Evolutionary conservation across 2,797 vertebrate species (phyloP).

Genomic region (Enteromius paludinosus): DNA sequence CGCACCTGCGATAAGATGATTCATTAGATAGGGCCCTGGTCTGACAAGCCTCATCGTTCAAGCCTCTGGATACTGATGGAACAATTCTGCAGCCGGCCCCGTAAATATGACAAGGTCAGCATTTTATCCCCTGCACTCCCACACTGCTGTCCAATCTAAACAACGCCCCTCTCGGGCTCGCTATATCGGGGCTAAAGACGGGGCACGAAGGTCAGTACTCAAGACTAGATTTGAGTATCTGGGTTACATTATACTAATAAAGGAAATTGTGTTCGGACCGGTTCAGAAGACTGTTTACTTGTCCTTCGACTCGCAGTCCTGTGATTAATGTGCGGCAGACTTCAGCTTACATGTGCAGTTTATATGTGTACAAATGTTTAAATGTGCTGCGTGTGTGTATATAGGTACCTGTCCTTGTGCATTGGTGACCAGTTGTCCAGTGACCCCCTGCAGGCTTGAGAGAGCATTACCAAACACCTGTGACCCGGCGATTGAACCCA

Average conservation of each 20-base stretch:
- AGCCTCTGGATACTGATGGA: slow-evolving; percentile 95
- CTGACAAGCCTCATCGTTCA: slow-evolving; percentile 99
- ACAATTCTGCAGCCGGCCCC: slow-evolving; percentile 92
- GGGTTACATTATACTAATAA: not conserved
- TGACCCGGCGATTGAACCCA: slow-evolving; percentile 93
- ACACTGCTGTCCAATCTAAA: slow-evolving; percentile 55
- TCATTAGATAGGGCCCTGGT: slow-evolving; percentile 94
- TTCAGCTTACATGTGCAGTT: not conserved
- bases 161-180: slow-evolving; percentile 16
- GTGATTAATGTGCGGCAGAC: not conserved
- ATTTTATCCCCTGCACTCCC: slow-evolving; percentile 77
- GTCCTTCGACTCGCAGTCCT: not conserved
- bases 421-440: slow-evolving; percentile 98
- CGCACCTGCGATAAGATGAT: slow-evolving; percentile 99
- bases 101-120: slow-evolving; percentile 99
- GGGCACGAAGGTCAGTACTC: not conserved
- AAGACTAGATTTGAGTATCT: not conserved
- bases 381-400: not conserved
- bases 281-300: slow-evolving; percentile 6
- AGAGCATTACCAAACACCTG: slow-evolving; percentile 95
- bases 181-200: slow-evolving; percentile 29
- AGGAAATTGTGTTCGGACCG: not conserved
- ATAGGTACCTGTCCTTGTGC: slow-evolving; percentile 95
- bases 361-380: not conserved
- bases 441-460: slow-evolving; percentile 94